Evolutionary conservation across 2,797 vertebrate genomes (phyloP).

Genomic region (Toxotes lorentzi): DNA sequence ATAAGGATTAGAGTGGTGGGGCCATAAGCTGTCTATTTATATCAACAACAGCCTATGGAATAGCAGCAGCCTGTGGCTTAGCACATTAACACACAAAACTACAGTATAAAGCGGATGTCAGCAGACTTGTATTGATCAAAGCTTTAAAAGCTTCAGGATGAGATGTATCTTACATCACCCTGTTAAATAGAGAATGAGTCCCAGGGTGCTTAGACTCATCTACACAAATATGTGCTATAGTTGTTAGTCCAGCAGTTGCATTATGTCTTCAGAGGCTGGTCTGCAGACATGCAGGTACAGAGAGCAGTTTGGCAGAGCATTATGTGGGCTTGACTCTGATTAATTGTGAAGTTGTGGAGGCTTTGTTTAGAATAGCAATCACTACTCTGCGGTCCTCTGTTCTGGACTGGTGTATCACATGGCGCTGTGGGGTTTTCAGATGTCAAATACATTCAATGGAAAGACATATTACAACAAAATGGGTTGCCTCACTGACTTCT

Average conservation of each 20-base stretch:
- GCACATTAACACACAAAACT: slow-evolving; percentile 76
- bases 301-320: slow-evolving; percentile 24
- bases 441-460: slow-evolving; percentile 25
- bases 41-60: slow-evolving; percentile 65
- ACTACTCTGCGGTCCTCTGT: slow-evolving; percentile 21
- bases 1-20: slow-evolving; percentile 67
- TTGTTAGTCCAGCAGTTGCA: slow-evolving; percentile 42
- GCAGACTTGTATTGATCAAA: slow-evolving; percentile 57
- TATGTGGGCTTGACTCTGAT: slow-evolving; percentile 38
- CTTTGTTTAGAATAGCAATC: slow-evolving; percentile 55
- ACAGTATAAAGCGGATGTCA: slow-evolving; percentile 40
- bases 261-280: slow-evolving; percentile 34
- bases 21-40: slow-evolving; percentile 79
- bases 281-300: slow-evolving; percentile 29
- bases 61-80: slow-evolving; percentile 72
- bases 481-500: slow-evolving; percentile 15
- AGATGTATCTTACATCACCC: slow-evolving; percentile 50
- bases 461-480: slow-evolving; percentile 21
- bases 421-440: slow-evolving; percentile 29
- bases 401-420: slow-evolving; percentile 7
- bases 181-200: slow-evolving; percentile 51
- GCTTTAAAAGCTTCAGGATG: slow-evolving; percentile 55
- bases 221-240: slow-evolving; percentile 34
- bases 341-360: slow-evolving; percentile 34
- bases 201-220: slow-evolving; percentile 40